phyloP scores from a whole-genome alignment of 2,113 vertebrate species.

The Dolichotis patagonum region DNA sequence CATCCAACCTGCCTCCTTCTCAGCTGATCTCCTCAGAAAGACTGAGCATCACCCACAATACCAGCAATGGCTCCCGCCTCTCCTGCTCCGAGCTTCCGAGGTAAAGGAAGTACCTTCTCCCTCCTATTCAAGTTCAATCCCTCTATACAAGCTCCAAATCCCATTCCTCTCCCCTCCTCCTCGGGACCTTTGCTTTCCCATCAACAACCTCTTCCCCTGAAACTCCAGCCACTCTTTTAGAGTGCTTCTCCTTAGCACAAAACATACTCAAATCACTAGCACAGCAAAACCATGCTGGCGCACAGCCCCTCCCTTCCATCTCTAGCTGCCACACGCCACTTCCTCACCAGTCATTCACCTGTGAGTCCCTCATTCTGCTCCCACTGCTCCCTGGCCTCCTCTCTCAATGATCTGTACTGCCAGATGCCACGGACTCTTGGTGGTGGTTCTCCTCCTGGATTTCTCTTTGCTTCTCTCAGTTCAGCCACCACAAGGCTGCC shows the following conservation, averaged over 20 bases:
- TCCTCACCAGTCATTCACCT: background rate
- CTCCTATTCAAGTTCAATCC: background rate
- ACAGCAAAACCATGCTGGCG: background rate
- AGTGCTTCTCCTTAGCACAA: background rate
- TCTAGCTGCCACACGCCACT: background rate
- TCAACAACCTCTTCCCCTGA: background rate
- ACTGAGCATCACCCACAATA: background rate
- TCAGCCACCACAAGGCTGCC: background rate
- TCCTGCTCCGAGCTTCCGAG: background rate
- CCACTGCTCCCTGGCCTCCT: background rate
- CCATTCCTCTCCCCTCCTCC: background rate
- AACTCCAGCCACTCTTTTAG: background rate
- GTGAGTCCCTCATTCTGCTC: background rate
- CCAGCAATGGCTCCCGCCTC: background rate
- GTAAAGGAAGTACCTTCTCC: background rate
- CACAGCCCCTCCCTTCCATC: background rate
- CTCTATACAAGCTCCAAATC: background rate
- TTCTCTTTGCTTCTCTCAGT: background rate
- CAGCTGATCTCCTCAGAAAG: background rate
- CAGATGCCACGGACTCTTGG: background rate
- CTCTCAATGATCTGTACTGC: background rate
- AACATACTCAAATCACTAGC: too few relatives aligned
- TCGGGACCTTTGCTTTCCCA: background rate
- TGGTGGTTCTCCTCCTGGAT: background rate
- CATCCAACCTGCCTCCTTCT: background rate